Evolutionary conservation across 2,113 vertebrate species (phyloP).

Genomic region (Indicator maculatus): DNA sequence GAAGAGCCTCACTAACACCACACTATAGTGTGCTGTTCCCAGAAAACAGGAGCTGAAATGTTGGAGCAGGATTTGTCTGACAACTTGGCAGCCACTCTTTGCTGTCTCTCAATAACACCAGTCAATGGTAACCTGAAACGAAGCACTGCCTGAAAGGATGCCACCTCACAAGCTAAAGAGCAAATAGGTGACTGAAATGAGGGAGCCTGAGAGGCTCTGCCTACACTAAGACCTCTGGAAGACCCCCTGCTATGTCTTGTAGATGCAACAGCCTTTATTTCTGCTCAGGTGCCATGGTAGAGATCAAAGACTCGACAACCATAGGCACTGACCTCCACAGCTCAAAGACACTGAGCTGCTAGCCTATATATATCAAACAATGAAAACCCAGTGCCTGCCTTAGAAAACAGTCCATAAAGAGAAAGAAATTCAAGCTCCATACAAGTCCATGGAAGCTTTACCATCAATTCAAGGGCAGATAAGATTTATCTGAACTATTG

Average conservation of each 20-base stretch:
- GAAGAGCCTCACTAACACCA: background rate
- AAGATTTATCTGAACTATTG: background rate
- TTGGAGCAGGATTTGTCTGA: background rate
- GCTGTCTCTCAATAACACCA: background rate
- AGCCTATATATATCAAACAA: background rate
- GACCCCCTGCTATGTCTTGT: fast-evolving
- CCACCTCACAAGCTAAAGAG: background rate
- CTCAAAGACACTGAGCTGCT: background rate
- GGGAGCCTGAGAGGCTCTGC: background rate
- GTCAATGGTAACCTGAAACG: background rate
- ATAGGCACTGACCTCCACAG: background rate
- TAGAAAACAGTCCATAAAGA: fast-evolving
- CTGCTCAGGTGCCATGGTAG: fast-evolving
- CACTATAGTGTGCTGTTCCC: background rate
- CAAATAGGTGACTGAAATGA: background rate
- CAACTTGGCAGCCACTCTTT: background rate
- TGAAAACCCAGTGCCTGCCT: background rate
- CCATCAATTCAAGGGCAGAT: background rate
- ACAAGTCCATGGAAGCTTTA: background rate
- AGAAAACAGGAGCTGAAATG: background rate
- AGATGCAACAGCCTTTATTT: background rate
- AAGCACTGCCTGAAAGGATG: background rate
- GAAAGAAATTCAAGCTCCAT: background rate
- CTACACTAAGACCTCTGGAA: fast-evolving
- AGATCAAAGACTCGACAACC: background rate